A percentile compares a stretch with the other conserved stretches of the same genome.
Evolutionary conservation across 2,888 invertebrate species (phyloP).

Genomic region (Epiperipatus broadwayi): DNA sequence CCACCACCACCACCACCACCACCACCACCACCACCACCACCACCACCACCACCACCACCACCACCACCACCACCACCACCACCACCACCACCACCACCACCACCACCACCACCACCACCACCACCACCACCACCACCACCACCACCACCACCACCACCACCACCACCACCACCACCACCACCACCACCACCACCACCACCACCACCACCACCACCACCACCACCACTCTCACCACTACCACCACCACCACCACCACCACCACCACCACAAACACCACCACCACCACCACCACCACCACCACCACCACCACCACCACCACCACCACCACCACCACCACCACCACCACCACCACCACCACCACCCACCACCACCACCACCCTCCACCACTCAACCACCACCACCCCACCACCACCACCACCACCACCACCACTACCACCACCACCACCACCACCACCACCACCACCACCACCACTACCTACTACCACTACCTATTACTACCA

Average conservation of each 20-base stretch:
- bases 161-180: not conserved
- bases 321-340: constrained; percentile 4
- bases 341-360: constrained; percentile 11
- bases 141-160: not conserved
- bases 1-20: not conserved
- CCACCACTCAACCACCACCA: no score
- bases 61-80: not conserved
- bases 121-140: not conserved
- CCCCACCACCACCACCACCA: no score
- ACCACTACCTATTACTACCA: no score
- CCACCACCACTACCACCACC: constrained; percentile 6
- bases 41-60: constrained; percentile 7
- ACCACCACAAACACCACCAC: no score
- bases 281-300: not conserved
- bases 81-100: constrained; percentile 1
- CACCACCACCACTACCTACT: constrained; percentile 1
- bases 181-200: not conserved
- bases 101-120: constrained; percentile 1
- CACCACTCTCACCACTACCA: no score
- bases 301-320: not conserved
- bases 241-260: not conserved
- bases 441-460: constrained; percentile 8
- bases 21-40: not conserved
- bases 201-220: not conserved
- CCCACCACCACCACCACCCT: no score